Evolutionary conservation across 1,140 invertebrate genomes (phyloP).

Genomic region (Samia ricini): DNA sequence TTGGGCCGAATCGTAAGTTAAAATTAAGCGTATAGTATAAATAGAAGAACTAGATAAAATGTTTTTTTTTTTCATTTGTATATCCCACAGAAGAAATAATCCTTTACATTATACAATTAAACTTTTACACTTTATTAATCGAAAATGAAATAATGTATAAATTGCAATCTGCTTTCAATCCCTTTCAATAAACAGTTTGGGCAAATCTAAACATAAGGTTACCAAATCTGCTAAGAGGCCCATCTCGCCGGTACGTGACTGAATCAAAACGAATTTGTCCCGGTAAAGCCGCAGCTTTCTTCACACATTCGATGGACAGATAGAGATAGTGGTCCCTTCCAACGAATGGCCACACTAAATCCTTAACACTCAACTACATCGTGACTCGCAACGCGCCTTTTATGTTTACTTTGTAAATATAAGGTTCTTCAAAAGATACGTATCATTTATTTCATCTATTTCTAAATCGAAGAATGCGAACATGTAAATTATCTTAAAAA

Average conservation of each 20-base stretch:
- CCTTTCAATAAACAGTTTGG: slow-evolving; percentile 59
- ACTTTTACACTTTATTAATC: no score
- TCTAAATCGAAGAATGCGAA: not conserved
- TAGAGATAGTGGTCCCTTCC: slow-evolving; percentile 68
- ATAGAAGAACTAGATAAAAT: no score
- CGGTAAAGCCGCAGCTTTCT: slow-evolving; percentile 65
- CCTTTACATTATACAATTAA: not conserved
- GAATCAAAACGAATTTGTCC: slow-evolving; percentile 72
- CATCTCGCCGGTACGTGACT: slow-evolving; percentile 65
- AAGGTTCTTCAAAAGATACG: not conserved
- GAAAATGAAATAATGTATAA: no score
- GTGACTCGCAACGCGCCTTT: slow-evolving; percentile 46
- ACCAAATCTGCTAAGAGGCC: slow-evolving; percentile 66
- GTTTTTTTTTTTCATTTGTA: no score
- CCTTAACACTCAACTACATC: slow-evolving; percentile 62
- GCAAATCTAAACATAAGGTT: slow-evolving; percentile 56
- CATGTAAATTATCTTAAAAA: no score
- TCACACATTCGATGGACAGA: slow-evolving; percentile 67
- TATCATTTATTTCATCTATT: not conserved
- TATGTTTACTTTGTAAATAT: slow-evolving; percentile 21
- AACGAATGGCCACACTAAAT: slow-evolving; percentile 60
- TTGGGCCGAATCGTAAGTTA: no score
- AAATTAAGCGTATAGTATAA: no score
- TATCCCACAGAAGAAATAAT: no score
- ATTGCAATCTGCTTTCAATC: slow-evolving; percentile 28